Conservation (phyloP, 1,140 invertebrate species). For the Drosophila aff. region DNA sequence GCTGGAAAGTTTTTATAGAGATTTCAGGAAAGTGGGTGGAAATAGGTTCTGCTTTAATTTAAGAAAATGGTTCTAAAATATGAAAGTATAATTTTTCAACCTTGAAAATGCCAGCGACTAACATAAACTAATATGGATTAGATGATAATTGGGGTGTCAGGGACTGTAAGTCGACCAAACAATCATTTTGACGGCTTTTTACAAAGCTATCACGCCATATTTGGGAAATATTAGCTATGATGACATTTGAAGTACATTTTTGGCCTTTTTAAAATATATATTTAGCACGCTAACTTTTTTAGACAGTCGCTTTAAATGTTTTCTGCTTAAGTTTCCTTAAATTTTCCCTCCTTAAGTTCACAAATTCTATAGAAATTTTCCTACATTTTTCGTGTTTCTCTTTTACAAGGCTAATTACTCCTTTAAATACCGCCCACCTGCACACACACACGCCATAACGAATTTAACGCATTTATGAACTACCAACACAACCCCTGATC, state of each 20-base stretch:
- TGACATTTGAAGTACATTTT: background rate
- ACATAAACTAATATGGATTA: background rate
- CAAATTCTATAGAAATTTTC: background rate
- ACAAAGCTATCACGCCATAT: conserved; percentile 13
- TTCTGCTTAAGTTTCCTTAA: background rate
- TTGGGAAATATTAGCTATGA: background rate
- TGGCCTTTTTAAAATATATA: background rate
- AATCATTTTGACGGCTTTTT: conserved; percentile 12
- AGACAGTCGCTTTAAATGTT: background rate
- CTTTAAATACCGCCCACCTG: background rate
- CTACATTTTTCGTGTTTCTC: background rate
- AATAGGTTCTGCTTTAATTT: background rate
- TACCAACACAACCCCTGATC: conserved; percentile 18
- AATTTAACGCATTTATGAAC: conserved; percentile 15
- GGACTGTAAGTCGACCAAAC: conserved; percentile 11
- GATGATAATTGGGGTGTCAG: conserved; percentile 16
- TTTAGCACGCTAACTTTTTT: background rate
- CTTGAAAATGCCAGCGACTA: background rate
- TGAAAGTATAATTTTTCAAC: rapidly evolving
- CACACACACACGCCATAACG: background rate
- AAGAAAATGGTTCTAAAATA: background rate
- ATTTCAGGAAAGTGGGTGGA: no score
- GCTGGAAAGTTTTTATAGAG: background rate
- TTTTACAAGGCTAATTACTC: conserved; percentile 2
- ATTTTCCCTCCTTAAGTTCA: background rate